A percentile compares a stretch with the other conserved stretches of the same genome.
These are phyloP conservation scores for Lutraria rhynchaena DNA, from an alignment of 1,140 invertebrate genomes.

Conservation along the genomic window DNA sequence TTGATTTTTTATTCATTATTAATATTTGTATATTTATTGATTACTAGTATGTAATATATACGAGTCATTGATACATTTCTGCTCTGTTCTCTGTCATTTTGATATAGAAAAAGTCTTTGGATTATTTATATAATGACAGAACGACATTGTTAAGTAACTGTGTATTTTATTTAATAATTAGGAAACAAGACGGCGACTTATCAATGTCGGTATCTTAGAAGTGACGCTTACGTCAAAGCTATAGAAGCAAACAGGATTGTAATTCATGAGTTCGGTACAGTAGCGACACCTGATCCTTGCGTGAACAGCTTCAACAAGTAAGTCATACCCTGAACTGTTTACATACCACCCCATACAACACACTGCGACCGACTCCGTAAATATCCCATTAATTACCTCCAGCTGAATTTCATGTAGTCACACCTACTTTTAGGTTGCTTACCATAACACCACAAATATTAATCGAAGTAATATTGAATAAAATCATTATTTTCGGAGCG, in stretches of 20 bases:
- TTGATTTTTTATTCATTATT: neutral
- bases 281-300: slow-evolving; percentile 83
- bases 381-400: too few relatives aligned
- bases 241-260: slow-evolving; percentile 90
- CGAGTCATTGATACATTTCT: neutral
- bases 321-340: too few relatives aligned
- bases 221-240: slow-evolving; percentile 89
- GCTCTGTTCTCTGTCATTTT: neutral
- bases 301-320: slow-evolving; percentile 79
- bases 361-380: too few relatives aligned
- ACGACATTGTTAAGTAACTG: neutral
- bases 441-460: too few relatives aligned
- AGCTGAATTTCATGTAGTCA: too few relatives aligned
- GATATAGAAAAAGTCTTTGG: neutral
- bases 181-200: slow-evolving; percentile 14
- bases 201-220: slow-evolving; percentile 83
- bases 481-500: too few relatives aligned
- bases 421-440: too few relatives aligned
- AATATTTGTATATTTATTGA: neutral
- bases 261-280: slow-evolving; percentile 92
- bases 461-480: too few relatives aligned
- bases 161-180: neutral
- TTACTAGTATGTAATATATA: neutral
- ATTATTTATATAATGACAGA: neutral
- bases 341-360: too few relatives aligned